Conservation (phyloP, 2,797 vertebrate genomes). For the Mycteria americana region DNA sequence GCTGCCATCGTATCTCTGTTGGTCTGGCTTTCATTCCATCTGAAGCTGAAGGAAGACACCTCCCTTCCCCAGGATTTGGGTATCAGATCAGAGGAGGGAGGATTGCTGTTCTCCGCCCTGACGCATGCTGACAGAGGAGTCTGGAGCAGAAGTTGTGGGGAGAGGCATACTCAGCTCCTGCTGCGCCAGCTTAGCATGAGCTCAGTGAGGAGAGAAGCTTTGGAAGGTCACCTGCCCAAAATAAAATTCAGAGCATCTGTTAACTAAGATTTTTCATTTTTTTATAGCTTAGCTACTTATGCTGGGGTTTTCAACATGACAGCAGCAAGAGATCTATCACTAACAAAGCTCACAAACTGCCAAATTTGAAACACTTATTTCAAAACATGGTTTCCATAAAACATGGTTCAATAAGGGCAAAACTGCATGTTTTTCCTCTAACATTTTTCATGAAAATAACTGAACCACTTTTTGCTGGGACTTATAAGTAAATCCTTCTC, state of each 20-base stretch:
- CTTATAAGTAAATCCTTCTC: background rate
- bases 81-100: background rate
- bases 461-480: background rate
- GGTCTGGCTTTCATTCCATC: background rate
- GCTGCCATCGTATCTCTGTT: background rate
- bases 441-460: background rate
- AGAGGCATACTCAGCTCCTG: background rate
- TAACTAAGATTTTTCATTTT: background rate
- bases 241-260: background rate
- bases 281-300: background rate
- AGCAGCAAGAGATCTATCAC: background rate
- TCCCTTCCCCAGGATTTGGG: background rate
- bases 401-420: background rate
- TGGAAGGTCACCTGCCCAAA: background rate
- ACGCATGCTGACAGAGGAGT: accelerated
- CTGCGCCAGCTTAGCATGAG: background rate
- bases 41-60: accelerated
- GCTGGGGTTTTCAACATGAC: background rate
- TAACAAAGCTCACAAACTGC: background rate
- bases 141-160: background rate
- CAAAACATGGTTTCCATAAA: background rate
- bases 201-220: background rate
- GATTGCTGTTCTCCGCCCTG: background rate
- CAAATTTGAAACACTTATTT: background rate
- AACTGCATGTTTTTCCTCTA: background rate